Conservation (phyloP, 2,888 invertebrate genomes). For the Parnassius glacialis region DNA sequence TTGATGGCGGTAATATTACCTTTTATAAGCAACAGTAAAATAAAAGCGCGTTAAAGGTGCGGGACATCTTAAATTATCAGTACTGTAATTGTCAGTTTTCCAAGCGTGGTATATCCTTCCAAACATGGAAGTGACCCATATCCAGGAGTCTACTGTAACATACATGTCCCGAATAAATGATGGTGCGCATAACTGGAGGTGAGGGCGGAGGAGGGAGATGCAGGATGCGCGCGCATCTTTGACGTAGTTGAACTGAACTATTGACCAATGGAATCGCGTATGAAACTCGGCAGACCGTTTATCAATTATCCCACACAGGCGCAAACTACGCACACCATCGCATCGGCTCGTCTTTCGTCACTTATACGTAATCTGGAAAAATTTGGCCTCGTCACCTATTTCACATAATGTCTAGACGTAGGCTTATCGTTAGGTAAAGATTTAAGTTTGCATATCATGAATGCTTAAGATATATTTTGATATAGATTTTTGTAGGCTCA, state of each 20-base stretch:
- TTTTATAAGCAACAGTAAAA: no score
- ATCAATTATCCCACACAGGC: conserved; percentile 24
- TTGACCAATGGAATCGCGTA: conserved; percentile 52
- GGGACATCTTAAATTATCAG: no score
- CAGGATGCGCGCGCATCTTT: conserved; percentile 57
- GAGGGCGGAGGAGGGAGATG: conserved; percentile 26
- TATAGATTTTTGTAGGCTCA: no score
- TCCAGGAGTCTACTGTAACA: no score
- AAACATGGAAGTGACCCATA: no score
- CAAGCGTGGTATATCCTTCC: no score
- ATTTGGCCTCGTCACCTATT: conserved; percentile 10
- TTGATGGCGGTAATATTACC: no score
- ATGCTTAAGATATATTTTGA: no score
- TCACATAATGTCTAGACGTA: conserved; percentile 15
- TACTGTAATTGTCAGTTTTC: no score
- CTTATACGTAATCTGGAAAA: conserved; percentile 20
- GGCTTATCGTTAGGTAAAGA: conserved; percentile 21
- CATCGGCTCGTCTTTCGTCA: background rate
- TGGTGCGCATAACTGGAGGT: conserved; percentile 55
- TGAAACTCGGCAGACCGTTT: conserved; percentile 17
- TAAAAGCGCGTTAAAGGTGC: no score
- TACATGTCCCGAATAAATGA: conserved; percentile 1
- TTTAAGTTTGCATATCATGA: no score
- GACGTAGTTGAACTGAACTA: conserved; percentile 57
- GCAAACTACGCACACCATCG: conserved; percentile 1